Conservation (phyloP, 2,888 invertebrate species). For the Acleris holmiana region DNA sequence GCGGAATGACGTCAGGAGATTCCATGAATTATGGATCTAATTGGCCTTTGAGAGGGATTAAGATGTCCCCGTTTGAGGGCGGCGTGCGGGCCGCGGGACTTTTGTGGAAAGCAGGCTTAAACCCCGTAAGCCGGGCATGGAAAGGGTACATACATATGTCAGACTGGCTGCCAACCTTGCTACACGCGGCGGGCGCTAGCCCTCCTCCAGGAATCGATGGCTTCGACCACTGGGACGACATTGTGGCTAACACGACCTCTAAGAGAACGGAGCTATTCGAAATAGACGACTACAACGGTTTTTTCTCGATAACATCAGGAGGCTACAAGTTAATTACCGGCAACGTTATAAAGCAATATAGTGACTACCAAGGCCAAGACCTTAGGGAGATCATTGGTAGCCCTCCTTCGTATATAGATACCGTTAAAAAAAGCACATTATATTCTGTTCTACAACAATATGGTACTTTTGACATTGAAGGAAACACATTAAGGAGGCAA, state of each 20-base stretch:
- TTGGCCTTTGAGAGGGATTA: constrained; percentile 90
- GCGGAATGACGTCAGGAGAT: constrained; percentile 90
- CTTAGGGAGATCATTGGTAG: constrained; percentile 58
- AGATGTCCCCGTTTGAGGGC: constrained; percentile 93
- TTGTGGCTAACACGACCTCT: constrained; percentile 56
- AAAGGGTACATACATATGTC: constrained; percentile 88
- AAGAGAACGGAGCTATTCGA: constrained; percentile 61
- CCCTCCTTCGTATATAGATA: constrained; percentile 55
- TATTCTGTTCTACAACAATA: constrained; percentile 53
- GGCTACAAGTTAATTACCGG: constrained; percentile 69
- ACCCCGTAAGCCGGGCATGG: constrained; percentile 70
- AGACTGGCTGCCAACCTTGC: constrained; percentile 92
- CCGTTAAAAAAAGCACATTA: constrained; percentile 54
- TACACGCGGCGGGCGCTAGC: constrained; percentile 61
- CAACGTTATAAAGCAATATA: constrained; percentile 45
- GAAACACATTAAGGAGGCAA: constrained; percentile 50
- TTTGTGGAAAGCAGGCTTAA: constrained; percentile 84
- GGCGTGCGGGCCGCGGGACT: constrained; percentile 90
- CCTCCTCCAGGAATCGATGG: constrained; percentile 64
- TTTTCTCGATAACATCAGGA: constrained; percentile 56
- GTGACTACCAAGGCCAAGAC: constrained; percentile 60
- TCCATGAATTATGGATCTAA: constrained; percentile 90
- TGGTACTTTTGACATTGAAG: constrained; percentile 49
- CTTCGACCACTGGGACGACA: constrained; percentile 65
- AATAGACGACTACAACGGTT: constrained; percentile 66